Evolutionary conservation across 2,113 vertebrate genomes (phyloP), one percentile per base, ranked within the genome.

Genomic region (Tyto alba): DNA sequence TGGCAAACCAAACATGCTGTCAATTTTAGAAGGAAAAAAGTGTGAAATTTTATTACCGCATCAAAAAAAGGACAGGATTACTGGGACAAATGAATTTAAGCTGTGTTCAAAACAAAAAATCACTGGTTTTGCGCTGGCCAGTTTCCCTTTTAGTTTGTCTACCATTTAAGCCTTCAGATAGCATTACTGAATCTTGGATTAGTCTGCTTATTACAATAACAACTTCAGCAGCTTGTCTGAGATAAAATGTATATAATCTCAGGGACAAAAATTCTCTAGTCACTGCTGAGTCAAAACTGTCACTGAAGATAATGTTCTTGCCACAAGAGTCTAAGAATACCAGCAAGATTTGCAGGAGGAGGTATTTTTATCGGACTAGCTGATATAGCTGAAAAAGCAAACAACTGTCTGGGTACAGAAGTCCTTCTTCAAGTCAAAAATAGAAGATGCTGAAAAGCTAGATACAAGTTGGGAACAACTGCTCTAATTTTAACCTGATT

Each of bases 261-360:
- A 85, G 91, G 81, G 81, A 88, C 91, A 89, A 85, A 94, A 89
- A 29, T 93, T 91, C 63, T 88, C 74, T 96, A 66, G 86, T 92
- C 86, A 72, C 64, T 92, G 72, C 41, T 95, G 82, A 94, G 76
- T 92, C 90, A 93, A 95, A 97, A 95, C 90, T 92, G 55, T 56
- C 77, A 81, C 83, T 94, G 92, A 81, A 93, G 89, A 97, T 75
- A 96, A 76, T 76, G 22, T 88, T 89, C 77, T 79, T 95, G 19
- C 55, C 83, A 69, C 41, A 57, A 85, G 12, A 91, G 45, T 64
- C 89, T 88, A 92, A 90, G 92, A 96, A 94, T 89, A 81, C 57
- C 23, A 82, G 36, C 45, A 56, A 75, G 74, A 68, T 88, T 89
- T 82, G 19, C 45, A 57, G n/a, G 22, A 89, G 81, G 73, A 79